These are phyloP conservation scores for Ceratotherium simum DNA, from an alignment of 2,113 vertebrate genomes.

Conservation along the genomic window DNA sequence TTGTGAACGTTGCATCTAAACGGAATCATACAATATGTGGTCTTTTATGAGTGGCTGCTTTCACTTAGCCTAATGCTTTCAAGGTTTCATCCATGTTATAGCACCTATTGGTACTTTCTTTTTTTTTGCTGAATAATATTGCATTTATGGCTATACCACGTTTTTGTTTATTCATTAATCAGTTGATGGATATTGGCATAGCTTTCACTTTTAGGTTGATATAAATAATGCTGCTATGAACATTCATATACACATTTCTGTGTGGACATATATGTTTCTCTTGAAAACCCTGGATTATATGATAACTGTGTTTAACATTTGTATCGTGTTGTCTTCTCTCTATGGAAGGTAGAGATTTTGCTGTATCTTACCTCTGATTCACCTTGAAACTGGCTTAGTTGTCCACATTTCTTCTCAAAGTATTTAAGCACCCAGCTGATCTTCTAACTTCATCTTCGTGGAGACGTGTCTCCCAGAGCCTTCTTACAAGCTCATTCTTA, in stretches of 20 bases:
- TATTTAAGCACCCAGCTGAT: background rate
- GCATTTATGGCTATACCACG: background rate
- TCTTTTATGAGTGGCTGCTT: constrained; percentile 25
- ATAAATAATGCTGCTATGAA: background rate
- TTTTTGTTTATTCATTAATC: constrained; percentile 1
- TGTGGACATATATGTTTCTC: background rate
- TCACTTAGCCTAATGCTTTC: background rate
- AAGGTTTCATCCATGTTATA: background rate
- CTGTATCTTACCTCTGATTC: background rate
- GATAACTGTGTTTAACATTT: background rate
- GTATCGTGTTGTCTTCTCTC: background rate
- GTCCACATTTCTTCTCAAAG: background rate
- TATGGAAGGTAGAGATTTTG: background rate
- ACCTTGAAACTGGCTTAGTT: background rate
- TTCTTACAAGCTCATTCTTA: background rate
- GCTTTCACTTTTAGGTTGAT: background rate
- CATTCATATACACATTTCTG: background rate
- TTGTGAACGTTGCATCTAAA: background rate
- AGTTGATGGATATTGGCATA: background rate
- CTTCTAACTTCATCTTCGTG: background rate
- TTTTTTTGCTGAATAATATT: background rate
- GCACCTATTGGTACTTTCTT: background rate
- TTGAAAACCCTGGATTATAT: background rate
- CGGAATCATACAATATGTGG: background rate
- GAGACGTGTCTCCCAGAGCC: background rate